Conservation (phyloP, 2,888 invertebrate genomes). For the Lamellibrachia satsuma region DNA sequence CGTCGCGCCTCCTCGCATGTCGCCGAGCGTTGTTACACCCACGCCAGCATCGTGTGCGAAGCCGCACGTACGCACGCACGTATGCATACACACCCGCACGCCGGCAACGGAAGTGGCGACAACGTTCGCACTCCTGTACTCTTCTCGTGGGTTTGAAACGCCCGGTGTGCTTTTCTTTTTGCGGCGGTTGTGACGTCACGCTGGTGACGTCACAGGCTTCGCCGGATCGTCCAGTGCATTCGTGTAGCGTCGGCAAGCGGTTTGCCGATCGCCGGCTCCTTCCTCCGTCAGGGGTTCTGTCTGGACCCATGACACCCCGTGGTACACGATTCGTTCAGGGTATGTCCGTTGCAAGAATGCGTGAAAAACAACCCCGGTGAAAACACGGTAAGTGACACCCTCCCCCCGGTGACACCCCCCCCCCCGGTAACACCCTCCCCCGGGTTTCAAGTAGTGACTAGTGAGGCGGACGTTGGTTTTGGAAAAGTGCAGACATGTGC, state of each 20-base stretch:
- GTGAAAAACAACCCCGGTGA: background rate
- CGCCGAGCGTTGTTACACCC: background rate
- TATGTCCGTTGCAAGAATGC: background rate
- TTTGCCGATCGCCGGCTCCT: background rate
- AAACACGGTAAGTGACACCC: background rate
- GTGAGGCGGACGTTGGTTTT: background rate
- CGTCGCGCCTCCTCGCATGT: background rate
- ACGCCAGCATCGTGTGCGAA: background rate
- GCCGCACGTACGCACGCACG: conserved; percentile 4
- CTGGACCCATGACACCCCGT: background rate
- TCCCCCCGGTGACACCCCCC: no score
- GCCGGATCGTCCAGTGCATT: background rate
- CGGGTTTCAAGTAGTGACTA: background rate
- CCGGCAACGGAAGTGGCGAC: background rate
- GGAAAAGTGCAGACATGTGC: background rate
- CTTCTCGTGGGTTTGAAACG: background rate
- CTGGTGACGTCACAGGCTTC: background rate
- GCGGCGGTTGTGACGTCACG: background rate
- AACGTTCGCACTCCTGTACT: background rate
- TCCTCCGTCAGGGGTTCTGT: background rate
- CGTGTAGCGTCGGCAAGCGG: background rate
- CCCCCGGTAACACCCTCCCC: no score
- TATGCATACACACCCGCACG: background rate
- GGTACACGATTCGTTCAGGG: background rate
- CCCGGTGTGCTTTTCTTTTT: background rate